A percentile compares a stretch with the other conserved stretches of the same genome.
phyloP scores from a whole-genome alignment of 1,140 invertebrate species.

The Ladona fulva region DNA sequence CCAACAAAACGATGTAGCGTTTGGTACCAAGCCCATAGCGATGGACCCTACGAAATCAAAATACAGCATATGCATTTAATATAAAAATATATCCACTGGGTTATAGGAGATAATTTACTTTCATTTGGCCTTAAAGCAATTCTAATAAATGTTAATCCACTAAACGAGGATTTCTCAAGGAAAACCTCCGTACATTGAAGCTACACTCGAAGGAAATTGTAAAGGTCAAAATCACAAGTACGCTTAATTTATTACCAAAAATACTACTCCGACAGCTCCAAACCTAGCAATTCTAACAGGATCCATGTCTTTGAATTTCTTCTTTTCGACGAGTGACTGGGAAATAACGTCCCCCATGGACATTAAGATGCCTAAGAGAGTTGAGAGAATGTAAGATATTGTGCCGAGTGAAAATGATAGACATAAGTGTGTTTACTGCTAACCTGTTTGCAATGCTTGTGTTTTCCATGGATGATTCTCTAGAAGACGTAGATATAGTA shows the following conservation, averaged over 20 bases:
- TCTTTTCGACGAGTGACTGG: slow-evolving; percentile 1
- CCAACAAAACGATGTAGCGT: background rate
- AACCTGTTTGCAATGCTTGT: slow-evolving; percentile 9
- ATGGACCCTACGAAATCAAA: slow-evolving; percentile 9
- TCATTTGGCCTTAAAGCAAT: too few species aligned
- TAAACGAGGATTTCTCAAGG: too few species aligned
- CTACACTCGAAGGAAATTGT: too few species aligned
- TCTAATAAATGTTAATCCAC: too few species aligned
- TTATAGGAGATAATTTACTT: background rate
- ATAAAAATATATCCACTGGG: background rate
- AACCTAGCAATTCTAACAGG: slow-evolving; percentile 12
- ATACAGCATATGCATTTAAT: too few species aligned
- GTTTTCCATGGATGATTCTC: slow-evolving; percentile 14
- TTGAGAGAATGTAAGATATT: background rate
- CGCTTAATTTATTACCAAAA: background rate
- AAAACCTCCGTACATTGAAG: too few species aligned
- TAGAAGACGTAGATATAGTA: background rate
- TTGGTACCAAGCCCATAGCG: slow-evolving; percentile 15
- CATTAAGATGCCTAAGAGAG: background rate
- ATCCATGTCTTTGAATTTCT: slow-evolving; percentile 12
- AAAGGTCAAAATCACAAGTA: background rate
- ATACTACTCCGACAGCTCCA: background rate
- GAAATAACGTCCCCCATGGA: slow-evolving; percentile 4
- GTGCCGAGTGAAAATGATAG: background rate
- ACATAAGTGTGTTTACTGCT: background rate